A percentile compares a stretch with the other conserved stretches of the same genome.
These are phyloP conservation scores for Caradrina clavipalpis DNA, from an alignment of 2,888 invertebrate genomes.

Conservation along the genomic window DNA sequence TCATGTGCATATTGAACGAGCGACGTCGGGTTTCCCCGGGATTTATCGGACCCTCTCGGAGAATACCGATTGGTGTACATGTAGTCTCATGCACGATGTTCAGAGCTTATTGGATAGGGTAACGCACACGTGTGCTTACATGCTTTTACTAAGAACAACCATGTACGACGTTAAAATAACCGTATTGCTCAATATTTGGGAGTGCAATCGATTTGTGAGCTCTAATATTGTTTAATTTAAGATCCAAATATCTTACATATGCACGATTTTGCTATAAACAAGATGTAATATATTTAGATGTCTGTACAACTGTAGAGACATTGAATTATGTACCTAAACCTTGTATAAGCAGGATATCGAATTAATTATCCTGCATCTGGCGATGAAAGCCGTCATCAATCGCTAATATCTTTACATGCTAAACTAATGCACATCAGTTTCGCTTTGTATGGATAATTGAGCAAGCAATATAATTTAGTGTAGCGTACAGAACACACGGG, in stretches of 20 bases:
- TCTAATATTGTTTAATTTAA: too few relatives aligned
- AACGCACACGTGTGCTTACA: constrained; percentile 25
- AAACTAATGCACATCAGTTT: constrained; percentile 11
- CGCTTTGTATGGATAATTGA: constrained; percentile 27
- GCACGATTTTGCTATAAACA: neutral
- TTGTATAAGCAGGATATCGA: neutral
- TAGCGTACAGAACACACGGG: constrained; percentile 23
- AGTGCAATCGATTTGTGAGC: too few relatives aligned
- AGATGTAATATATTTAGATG: neutral
- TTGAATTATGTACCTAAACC: too few relatives aligned
- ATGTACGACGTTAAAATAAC: neutral
- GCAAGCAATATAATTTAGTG: constrained; percentile 21
- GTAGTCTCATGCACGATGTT: constrained; percentile 49
- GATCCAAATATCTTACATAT: too few relatives aligned
- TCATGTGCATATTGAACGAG: constrained; percentile 61
- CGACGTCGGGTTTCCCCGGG: constrained; percentile 47
- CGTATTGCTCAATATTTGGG: neutral
- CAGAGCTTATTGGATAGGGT: constrained; percentile 42
- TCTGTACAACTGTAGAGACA: neutral
- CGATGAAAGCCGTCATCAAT: neutral
- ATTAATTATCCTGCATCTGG: neutral
- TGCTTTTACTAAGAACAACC: neutral
- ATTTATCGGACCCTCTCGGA: constrained; percentile 55
- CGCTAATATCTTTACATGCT: neutral
- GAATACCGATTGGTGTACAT: constrained; percentile 48